These are phyloP conservation scores for Burhinus oedicnemus DNA, from an alignment of 2,113 vertebrate genomes.

Conservation along the genomic window DNA sequence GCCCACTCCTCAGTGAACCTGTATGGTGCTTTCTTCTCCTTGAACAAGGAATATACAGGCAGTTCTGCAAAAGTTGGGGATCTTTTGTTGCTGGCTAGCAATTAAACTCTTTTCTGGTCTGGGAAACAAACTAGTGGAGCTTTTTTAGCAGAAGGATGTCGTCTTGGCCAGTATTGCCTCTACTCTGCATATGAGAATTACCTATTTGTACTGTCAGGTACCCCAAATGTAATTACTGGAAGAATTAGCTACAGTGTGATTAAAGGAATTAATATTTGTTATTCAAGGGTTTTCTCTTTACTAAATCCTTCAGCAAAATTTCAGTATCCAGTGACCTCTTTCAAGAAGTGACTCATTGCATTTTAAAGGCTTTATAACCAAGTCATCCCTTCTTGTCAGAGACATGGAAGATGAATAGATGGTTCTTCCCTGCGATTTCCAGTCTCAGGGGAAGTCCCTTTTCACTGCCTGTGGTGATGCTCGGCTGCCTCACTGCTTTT, in stretches of 20 bases:
- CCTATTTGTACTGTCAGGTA: neutral
- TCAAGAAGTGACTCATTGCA: slow-evolving; percentile 15
- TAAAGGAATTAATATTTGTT: neutral
- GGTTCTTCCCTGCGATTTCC: neutral
- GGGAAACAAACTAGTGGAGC: neutral
- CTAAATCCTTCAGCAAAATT: slow-evolving; percentile 1
- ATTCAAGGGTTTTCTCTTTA: neutral
- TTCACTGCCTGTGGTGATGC: slow-evolving; percentile 15
- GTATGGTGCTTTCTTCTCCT: neutral
- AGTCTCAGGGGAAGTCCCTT: slow-evolving; percentile 11
- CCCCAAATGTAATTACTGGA: neutral
- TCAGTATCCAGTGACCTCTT: slow-evolving; percentile 7
- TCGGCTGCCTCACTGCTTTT: neutral
- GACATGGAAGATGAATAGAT: slow-evolving; percentile 15
- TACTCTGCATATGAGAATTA: neutral
- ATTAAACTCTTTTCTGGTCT: neutral
- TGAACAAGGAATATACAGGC: neutral
- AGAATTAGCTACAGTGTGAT: neutral
- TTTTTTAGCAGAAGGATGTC: neutral
- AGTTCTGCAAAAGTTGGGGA: neutral
- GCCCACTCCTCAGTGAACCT: neutral
- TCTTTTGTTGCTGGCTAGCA: neutral
- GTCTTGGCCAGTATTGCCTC: neutral
- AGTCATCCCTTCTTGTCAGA: slow-evolving; percentile 16
- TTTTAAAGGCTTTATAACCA: slow-evolving; percentile 40